Conservation (phyloP, 2,113 vertebrate species). For the Leptodactylus fuscus region DNA sequence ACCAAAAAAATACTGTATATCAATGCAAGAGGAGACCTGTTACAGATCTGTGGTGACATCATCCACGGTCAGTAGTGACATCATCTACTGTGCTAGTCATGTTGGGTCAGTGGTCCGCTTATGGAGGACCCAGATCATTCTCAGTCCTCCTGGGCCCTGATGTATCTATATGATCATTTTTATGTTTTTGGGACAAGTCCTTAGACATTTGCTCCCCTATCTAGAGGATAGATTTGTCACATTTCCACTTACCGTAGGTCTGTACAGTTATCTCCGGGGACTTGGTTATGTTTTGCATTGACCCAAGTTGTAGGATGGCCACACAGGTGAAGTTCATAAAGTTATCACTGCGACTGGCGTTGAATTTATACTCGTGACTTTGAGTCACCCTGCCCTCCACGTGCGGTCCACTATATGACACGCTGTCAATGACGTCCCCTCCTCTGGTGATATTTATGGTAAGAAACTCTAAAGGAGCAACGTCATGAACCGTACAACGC, state of each 20-base stretch:
- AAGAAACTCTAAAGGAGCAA: conserved; percentile 10
- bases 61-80: too few relatives aligned
- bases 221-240: too few relatives aligned
- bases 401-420: not conserved
- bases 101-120: too few relatives aligned
- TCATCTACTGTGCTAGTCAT: too few relatives aligned
- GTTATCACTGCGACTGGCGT: conserved; percentile 15
- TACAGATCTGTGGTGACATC: too few relatives aligned
- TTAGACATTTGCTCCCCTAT: too few relatives aligned
- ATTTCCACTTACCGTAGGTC: conserved; percentile 30
- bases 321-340: conserved; percentile 30
- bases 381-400: not conserved
- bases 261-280: not conserved
- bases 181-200: too few relatives aligned
- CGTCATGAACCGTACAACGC: conserved; percentile 6
- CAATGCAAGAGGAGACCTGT: not conserved
- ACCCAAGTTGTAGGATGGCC: not conserved
- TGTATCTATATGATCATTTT: too few relatives aligned
- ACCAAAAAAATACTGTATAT: not conserved
- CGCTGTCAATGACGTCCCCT: not conserved
- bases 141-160: too few relatives aligned
- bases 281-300: not conserved
- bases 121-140: too few relatives aligned
- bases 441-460: not conserved
- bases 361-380: not conserved